Evolutionary conservation across 1,140 invertebrate species (phyloP).

Genomic region (Drosophila baimaii): DNA sequence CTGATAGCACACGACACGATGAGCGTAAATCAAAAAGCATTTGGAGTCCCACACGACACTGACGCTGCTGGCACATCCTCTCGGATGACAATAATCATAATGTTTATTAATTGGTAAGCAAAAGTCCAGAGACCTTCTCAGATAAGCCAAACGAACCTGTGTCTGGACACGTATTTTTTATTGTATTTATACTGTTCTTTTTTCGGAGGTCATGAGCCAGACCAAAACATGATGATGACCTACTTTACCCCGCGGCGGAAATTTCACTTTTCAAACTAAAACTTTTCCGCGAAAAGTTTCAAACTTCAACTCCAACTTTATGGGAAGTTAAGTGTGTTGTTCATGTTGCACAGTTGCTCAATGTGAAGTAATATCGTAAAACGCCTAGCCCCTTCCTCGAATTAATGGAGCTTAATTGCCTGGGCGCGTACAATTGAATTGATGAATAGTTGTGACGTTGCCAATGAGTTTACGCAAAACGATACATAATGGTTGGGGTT

Average conservation of each 20-base stretch:
- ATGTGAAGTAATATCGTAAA: slow-evolving; percentile 11
- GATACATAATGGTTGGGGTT: neutral
- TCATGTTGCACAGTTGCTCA: slow-evolving; percentile 4
- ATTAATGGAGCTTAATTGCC: slow-evolving; percentile 35
- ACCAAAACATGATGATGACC: slow-evolving; percentile 25
- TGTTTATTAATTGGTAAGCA: slow-evolving; percentile 52
- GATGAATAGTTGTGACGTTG: slow-evolving; percentile 17
- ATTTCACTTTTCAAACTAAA: slow-evolving; percentile 50
- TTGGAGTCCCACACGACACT: slow-evolving; percentile 15
- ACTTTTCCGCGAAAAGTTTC: slow-evolving; percentile 18
- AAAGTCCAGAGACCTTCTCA: slow-evolving; percentile 21
- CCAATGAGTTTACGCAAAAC: slow-evolving; percentile 16
- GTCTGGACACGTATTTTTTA: neutral
- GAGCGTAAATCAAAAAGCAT: slow-evolving; percentile 50
- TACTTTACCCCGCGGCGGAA: slow-evolving; percentile 18
- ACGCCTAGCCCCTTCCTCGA: slow-evolving; percentile 2
- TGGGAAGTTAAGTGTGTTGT: slow-evolving; percentile 16
- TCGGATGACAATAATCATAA: slow-evolving; percentile 54
- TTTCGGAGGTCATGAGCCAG: neutral
- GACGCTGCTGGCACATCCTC: slow-evolving; percentile 16
- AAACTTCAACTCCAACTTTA: slow-evolving; percentile 7
- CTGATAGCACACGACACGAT: slow-evolving; percentile 40
- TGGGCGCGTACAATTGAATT: slow-evolving; percentile 13
- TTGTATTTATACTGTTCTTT: neutral
- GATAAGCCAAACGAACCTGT: slow-evolving; percentile 26